Evolutionary conservation across 2,797 vertebrate species (phyloP), one percentile per base, ranked within the genome.

Genomic region (Silurus aristotelis): DNA sequence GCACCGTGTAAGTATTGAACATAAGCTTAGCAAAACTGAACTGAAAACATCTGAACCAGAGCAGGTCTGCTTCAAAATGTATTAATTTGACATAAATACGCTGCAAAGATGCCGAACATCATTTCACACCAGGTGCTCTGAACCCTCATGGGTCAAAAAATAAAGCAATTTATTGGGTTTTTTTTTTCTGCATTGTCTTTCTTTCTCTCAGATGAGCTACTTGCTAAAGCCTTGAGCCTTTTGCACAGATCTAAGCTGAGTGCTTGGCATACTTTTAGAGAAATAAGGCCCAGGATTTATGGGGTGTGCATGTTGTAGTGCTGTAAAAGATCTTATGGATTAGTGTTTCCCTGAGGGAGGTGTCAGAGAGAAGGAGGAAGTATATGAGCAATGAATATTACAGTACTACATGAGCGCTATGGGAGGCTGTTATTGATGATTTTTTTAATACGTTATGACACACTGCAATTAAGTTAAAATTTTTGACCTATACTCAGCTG

Each of bases 221-320:
- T 89, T 90, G 88, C 85, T 4, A 10, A 83, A 89, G 89, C 25
- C 48, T 81, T 79, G 87, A 92, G 87, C 64, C 76, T 14, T 84
- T 83, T 61, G 38, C 15, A 13, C 82, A 2, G 90, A 71, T n/a
- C n/a, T 83, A 90, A 25, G 6, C 56, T 31, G 89, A 85, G 43
- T 83, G 85, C 86, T 89, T 87, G 85, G 89, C 66, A 17, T 13
- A 89, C 80, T 87, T 81, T 86, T 89, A 88, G 78, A 83, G 20
- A 81, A 87, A 87, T 80, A 82, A 81, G 84, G 25, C 5, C 0
- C 55, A 48, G 84, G 90, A 89, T 92, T 90, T 88, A 90, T 84
- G 84, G 89, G 48, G 48, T n/a, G 63, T 83, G 55, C 25, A 58
- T 77, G 85, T 87, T 85, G 68, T 66, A 48, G 20, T 31, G 43